Conservation (phyloP, 2,888 invertebrate species). For the Nysson spinosus region DNA sequence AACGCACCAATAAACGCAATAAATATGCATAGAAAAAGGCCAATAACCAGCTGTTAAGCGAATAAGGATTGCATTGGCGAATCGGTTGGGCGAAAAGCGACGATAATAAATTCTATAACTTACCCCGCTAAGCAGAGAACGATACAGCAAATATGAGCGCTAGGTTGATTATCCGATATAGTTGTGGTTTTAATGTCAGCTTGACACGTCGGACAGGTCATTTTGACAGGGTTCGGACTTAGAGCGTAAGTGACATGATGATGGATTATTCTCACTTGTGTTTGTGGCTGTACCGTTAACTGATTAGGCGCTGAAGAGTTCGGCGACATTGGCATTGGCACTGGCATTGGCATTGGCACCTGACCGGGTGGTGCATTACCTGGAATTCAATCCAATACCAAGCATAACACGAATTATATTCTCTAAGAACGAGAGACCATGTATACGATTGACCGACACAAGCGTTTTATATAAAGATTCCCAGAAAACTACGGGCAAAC, state of each 20-base stretch:
- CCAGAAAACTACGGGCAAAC: no score
- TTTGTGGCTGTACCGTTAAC: conserved; percentile 30
- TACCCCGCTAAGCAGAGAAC: conserved; percentile 74
- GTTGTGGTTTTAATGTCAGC: conserved; percentile 78
- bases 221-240: conserved; percentile 72
- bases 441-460: no score
- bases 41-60: no score
- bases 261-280: conserved; percentile 63
- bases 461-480: no score
- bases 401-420: no score
- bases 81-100: no score
- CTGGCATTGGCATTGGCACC: conserved; percentile 52
- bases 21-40: no score
- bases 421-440: no score
- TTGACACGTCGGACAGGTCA: conserved; percentile 77
- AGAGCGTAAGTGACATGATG: conserved; percentile 66
- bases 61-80: no score
- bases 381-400: no score
- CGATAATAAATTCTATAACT: conserved; percentile 30
- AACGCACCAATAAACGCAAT: no score
- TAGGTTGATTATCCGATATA: conserved; percentile 76
- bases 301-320: conserved; percentile 33
- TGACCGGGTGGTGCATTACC: conserved; percentile 55
- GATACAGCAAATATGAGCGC: conserved; percentile 77
- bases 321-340: conserved; percentile 47